A percentile compares a stretch with the other conserved stretches of the same genome.
These are phyloP conservation scores for Hirudinaria manillensis DNA, from an alignment of 2,888 invertebrate genomes.

Conservation along the genomic window DNA sequence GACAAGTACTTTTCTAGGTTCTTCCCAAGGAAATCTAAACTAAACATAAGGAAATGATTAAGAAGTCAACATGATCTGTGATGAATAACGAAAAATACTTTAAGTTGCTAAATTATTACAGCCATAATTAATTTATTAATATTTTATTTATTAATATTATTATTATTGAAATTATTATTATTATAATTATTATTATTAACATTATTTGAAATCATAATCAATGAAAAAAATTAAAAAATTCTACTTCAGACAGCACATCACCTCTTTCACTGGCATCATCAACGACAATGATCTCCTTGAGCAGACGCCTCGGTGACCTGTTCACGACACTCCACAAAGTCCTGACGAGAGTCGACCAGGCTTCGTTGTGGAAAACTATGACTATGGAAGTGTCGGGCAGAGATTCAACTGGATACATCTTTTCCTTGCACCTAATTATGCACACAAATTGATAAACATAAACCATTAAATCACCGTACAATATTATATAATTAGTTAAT, in stretches of 20 bases:
- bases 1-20: slow-evolving; percentile 83
- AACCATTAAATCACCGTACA: too few species aligned
- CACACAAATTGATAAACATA: neutral
- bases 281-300: slow-evolving; percentile 90
- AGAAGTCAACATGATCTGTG: neutral
- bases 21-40: slow-evolving; percentile 67
- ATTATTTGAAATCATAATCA: too few species aligned
- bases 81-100: neutral
- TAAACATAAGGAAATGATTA: neutral
- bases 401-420: slow-evolving; percentile 52
- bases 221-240: neutral
- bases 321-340: slow-evolving; percentile 96
- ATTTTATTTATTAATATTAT: too few species aligned
- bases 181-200: too few species aligned
- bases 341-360: slow-evolving; percentile 90
- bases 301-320: slow-evolving; percentile 76
- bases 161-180: too few species aligned
- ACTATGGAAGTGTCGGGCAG: slow-evolving; percentile 86
- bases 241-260: neutral
- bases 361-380: slow-evolving; percentile 97
- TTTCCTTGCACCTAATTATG: slow-evolving; percentile 62
- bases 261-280: slow-evolving; percentile 80
- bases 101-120: neutral
- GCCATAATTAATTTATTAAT: neutral
- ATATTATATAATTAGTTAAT: too few species aligned